Evolutionary conservation across 2,797 vertebrate species (phyloP).

Genomic region (Muscicapa comitata): DNA sequence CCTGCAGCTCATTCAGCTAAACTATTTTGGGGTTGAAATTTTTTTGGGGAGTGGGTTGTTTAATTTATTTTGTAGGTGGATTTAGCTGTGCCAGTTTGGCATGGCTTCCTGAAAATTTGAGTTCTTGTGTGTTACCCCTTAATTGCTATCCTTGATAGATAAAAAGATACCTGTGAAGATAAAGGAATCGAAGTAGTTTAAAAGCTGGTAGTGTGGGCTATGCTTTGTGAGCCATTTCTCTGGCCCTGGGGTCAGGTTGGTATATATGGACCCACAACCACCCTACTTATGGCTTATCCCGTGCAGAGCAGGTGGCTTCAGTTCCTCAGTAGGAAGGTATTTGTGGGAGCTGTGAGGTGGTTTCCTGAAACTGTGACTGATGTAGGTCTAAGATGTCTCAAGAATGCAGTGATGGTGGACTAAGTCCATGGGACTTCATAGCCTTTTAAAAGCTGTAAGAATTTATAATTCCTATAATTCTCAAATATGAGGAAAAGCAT

Average conservation of each 20-base stretch:
- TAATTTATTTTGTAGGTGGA: neutral
- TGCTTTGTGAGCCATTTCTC: neutral
- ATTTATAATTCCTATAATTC: neutral
- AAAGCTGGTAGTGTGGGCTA: neutral
- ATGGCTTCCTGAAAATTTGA: neutral
- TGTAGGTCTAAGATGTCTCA: accelerated
- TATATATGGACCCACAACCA: neutral
- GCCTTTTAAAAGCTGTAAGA: neutral
- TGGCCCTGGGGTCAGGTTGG: neutral
- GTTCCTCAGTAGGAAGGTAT: neutral
- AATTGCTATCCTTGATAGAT: neutral
- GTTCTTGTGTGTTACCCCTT: neutral
- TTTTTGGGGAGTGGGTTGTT: accelerated
- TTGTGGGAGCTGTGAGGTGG: neutral
- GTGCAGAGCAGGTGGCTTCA: neutral
- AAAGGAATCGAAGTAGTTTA: neutral
- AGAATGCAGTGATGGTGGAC: neutral
- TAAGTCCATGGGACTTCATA: neutral
- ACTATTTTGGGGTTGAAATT: neutral
- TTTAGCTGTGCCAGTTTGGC: neutral
- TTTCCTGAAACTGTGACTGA: neutral
- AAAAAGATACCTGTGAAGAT: neutral
- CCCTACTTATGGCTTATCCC: neutral
- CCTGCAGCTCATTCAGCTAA: neutral
- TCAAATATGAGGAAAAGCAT: neutral